phyloP scores from a whole-genome alignment of 2,113 vertebrate genomes.

The Emydura subglobosa region DNA sequence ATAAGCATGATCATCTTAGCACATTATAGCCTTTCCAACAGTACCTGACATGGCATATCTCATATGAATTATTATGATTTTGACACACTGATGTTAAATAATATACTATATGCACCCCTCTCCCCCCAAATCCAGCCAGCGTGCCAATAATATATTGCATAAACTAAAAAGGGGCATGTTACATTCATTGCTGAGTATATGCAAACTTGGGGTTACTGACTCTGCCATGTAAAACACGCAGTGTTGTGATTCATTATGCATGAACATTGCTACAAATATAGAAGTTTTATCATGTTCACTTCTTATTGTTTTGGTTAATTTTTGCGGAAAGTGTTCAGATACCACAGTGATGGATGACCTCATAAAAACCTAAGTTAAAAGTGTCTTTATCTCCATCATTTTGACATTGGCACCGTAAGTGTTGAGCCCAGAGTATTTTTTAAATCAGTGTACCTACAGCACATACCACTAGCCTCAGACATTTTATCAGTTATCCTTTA shows the following conservation, averaged over 20 bases:
- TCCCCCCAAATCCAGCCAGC: no score
- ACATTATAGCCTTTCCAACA: no score
- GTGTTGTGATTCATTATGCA: not conserved
- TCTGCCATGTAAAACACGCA: not conserved
- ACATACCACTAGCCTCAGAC: constrained; percentile 10
- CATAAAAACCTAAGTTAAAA: constrained; percentile 29
- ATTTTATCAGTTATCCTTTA: constrained; percentile 12
- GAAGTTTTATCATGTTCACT: not conserved
- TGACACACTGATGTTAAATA: no score
- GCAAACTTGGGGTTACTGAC: not conserved
- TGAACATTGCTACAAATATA: not conserved
- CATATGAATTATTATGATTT: no score
- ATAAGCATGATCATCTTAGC: no score
- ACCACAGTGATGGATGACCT: not conserved
- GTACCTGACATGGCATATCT: no score
- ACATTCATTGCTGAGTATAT: not conserved
- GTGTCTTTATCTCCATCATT: not conserved
- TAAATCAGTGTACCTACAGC: constrained; percentile 10
- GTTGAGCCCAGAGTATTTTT: constrained; percentile 30
- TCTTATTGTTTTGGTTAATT: not conserved
- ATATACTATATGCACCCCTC: no score
- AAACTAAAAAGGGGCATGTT: not conserved
- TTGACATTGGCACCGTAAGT: not conserved
- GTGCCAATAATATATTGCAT: not conserved
- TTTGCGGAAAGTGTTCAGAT: not conserved